These are phyloP conservation scores for Hypotaenidia philippensis DNA, from an alignment of 2,797 vertebrate species.

Conservation along the genomic window DNA sequence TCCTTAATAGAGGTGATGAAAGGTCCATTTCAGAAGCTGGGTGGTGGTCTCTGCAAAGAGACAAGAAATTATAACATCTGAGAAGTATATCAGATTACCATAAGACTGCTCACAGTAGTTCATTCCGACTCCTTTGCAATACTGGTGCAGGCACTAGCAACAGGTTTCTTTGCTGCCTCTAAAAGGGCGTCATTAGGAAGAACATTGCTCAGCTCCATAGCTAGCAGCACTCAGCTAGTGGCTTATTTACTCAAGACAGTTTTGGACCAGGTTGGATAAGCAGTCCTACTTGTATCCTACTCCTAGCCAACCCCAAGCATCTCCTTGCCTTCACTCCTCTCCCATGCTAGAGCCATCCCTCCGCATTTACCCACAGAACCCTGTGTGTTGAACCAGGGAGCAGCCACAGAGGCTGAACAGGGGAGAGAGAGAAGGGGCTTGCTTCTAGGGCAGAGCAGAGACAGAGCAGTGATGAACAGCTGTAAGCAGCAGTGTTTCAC, in stretches of 20 bases:
- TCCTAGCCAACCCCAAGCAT: rapidly evolving
- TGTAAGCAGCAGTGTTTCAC: background rate
- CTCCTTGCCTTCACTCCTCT: background rate
- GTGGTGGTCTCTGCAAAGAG: background rate
- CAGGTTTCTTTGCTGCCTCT: background rate
- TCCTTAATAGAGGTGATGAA: background rate
- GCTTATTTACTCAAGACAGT: background rate
- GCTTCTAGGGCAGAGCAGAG: background rate
- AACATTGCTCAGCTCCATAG: background rate
- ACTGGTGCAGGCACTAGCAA: background rate
- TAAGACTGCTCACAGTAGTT: background rate
- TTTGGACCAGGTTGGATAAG: background rate
- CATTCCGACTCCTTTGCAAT: background rate
- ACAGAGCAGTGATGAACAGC: background rate
- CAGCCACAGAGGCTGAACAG: rapidly evolving
- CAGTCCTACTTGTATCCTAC: background rate
- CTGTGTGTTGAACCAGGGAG: rapidly evolving
- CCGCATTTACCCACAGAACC: background rate
- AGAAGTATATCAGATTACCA: background rate
- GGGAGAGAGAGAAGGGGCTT: too few species aligned
- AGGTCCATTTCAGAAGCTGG: background rate
- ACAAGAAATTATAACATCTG: rapidly evolving
- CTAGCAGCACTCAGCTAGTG: background rate
- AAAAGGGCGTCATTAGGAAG: background rate
- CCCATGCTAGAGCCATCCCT: background rate